Evolutionary conservation across 2,113 vertebrate genomes (phyloP).

Genomic region (Pterocles burchelli): DNA sequence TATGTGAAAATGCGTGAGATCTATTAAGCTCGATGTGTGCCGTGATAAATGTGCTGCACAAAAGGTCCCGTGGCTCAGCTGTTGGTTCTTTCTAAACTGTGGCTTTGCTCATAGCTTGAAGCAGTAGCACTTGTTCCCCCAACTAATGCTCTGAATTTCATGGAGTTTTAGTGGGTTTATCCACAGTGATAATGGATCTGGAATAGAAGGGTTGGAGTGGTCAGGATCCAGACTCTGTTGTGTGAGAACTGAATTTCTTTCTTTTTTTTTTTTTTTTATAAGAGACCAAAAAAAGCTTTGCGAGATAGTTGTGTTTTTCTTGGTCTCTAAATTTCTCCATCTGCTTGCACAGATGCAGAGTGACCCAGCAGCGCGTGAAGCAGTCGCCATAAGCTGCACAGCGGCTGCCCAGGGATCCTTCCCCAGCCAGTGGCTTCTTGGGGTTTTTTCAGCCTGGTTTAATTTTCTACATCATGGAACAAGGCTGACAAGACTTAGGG

Average conservation of each 20-base stretch:
- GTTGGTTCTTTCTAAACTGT: neutral
- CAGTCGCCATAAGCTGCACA: neutral
- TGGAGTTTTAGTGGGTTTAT: neutral
- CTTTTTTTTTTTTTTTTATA: neutral
- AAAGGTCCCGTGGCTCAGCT: conserved; percentile 17
- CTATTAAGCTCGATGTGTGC: neutral
- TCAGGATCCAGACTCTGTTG: neutral
- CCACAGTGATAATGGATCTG: neutral
- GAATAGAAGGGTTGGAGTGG: fast-evolving
- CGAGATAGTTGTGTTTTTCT: neutral
- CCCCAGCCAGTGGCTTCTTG: neutral
- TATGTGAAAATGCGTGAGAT: neutral
- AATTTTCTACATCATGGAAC: neutral
- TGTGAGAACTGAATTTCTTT: neutral
- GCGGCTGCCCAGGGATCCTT: neutral
- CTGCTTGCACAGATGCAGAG: conserved; percentile 7
- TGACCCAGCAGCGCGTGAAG: neutral
- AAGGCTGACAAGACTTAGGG: neutral
- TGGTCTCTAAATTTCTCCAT: neutral
- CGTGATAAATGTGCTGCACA: neutral
- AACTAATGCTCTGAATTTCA: neutral
- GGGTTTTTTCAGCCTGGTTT: neutral
- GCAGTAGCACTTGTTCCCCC: neutral
- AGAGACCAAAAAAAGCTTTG: neutral
- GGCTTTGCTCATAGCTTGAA: neutral